Percentiles rank a stretch among this genome's conserved stretches.
Conservation (phyloP, 2,888 invertebrate species). For the Operophtera brumata region DNA sequence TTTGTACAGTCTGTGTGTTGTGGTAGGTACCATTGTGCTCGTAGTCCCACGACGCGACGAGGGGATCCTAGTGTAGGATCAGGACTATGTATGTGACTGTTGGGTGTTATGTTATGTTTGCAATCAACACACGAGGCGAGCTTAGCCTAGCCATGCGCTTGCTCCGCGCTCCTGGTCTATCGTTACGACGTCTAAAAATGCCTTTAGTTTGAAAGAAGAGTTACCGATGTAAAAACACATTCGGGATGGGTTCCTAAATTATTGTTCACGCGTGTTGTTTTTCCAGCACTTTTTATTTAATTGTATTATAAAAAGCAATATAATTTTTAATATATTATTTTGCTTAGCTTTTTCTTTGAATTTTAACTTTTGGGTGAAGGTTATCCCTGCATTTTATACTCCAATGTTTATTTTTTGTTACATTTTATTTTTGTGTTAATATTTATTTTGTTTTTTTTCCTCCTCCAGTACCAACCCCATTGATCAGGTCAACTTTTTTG, state of each 20-base stretch:
- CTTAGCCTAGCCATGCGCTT: background rate
- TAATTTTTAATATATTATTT: slow-evolving; percentile 5
- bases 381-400: slow-evolving; percentile 25
- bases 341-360: slow-evolving; percentile 44
- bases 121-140: background rate
- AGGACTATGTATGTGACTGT: no score
- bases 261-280: slow-evolving; percentile 10
- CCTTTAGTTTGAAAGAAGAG: background rate
- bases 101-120: no score
- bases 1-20: no score
- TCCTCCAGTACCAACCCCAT: slow-evolving; percentile 77
- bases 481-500: slow-evolving; percentile 81
- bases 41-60: no score
- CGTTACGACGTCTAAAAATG: background rate
- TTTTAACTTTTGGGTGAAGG: slow-evolving; percentile 45
- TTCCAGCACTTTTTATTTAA: slow-evolving; percentile 9
- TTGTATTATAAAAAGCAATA: background rate
- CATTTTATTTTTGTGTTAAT: slow-evolving; percentile 53
- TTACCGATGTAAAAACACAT: background rate
- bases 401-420: slow-evolving; percentile 40
- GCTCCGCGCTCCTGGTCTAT: background rate
- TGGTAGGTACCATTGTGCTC: no score
- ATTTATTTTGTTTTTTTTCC: slow-evolving; percentile 59
- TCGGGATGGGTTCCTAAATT: slow-evolving; percentile 3
- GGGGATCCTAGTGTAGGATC: no score